Percentiles rank a stretch among this genome's conserved stretches.
These are phyloP conservation scores for Leucoma salicis DNA, from an alignment of 2,888 invertebrate genomes.

Conservation along the genomic window DNA sequence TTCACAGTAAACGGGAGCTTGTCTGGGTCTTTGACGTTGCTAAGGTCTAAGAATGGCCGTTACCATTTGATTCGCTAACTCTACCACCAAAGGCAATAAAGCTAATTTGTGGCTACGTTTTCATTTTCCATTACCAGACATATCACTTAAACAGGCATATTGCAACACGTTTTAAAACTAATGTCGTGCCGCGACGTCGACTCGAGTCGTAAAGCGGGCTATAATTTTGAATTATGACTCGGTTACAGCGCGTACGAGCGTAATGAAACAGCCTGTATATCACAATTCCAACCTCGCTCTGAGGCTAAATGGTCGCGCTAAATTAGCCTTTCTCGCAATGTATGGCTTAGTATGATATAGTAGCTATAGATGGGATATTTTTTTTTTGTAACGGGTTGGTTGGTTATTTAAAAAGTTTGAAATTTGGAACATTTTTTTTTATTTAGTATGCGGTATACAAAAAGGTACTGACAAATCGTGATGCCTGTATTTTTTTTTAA, in stretches of 20 bases:
- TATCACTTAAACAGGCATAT: constrained; percentile 35
- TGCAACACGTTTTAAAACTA: constrained; percentile 38
- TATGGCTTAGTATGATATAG: constrained; percentile 45
- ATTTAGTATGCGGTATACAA: too few species aligned
- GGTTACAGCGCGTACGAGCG: constrained; percentile 58
- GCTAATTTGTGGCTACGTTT: too few species aligned
- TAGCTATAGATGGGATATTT: constrained; percentile 31
- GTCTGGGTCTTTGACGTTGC: too few species aligned
- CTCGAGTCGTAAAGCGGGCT: constrained; percentile 57
- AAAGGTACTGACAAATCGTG: too few species aligned
- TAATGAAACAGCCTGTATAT: constrained; percentile 74
- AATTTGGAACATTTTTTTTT: not conserved
- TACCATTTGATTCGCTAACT: too few species aligned
- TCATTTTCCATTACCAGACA: constrained; percentile 18
- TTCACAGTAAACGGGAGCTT: too few species aligned
- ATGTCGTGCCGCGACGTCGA: constrained; percentile 37
- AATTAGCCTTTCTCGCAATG: constrained; percentile 54
- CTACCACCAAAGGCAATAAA: too few species aligned
- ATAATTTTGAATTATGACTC: constrained; percentile 71
- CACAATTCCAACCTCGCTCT: constrained; percentile 58
- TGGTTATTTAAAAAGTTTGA: not conserved
- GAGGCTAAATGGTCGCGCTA: constrained; percentile 62
- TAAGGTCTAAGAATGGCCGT: too few species aligned
- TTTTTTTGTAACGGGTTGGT: constrained; percentile 14
- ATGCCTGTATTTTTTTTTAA: too few species aligned